Conservation (phyloP, 1,140 invertebrate genomes). For the Megalopta genalis region DNA sequence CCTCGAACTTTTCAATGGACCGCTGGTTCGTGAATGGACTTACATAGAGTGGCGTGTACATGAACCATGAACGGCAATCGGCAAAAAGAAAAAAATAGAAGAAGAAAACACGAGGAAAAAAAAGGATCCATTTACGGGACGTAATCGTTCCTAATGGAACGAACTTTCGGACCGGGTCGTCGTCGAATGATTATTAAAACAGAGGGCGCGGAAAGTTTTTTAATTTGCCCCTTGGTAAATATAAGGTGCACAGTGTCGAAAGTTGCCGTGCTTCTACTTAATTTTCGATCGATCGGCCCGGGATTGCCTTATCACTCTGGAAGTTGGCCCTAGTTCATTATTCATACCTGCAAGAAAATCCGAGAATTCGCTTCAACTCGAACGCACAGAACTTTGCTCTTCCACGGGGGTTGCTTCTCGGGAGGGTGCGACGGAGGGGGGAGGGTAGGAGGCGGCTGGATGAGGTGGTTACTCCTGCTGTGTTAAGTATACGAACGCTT, state of each 20-base stretch:
- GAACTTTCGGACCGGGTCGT: not conserved
- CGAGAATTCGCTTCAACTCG: constrained; percentile 36
- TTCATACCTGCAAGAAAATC: constrained; percentile 50
- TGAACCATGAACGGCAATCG: too few species aligned
- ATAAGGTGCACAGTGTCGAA: constrained; percentile 18
- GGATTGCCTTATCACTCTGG: constrained; percentile 43
- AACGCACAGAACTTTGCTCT: constrained; percentile 26
- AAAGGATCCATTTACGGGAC: not conserved
- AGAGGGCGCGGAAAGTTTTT: constrained; percentile 30
- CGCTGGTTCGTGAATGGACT: too few species aligned
- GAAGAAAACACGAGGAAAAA: not conserved
- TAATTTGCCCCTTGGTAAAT: constrained; percentile 33
- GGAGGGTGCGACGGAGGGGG: too few species aligned
- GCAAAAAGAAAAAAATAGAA: too few species aligned
- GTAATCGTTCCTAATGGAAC: not conserved
- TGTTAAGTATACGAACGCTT: constrained; percentile 42
- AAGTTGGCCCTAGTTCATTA: constrained; percentile 32
- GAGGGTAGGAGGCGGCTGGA: too few species aligned
- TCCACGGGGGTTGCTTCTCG: not conserved
- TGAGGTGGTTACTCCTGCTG: not conserved
- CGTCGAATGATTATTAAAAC: constrained; percentile 27
- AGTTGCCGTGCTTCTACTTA: constrained; percentile 28
- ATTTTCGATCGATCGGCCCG: constrained; percentile 41
- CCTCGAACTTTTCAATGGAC: too few species aligned
- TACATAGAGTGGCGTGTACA: too few species aligned